Base-by-base conservation (phyloP, 2,797 vertebrate species). In the Silurus lanzhouensis region DNA sequence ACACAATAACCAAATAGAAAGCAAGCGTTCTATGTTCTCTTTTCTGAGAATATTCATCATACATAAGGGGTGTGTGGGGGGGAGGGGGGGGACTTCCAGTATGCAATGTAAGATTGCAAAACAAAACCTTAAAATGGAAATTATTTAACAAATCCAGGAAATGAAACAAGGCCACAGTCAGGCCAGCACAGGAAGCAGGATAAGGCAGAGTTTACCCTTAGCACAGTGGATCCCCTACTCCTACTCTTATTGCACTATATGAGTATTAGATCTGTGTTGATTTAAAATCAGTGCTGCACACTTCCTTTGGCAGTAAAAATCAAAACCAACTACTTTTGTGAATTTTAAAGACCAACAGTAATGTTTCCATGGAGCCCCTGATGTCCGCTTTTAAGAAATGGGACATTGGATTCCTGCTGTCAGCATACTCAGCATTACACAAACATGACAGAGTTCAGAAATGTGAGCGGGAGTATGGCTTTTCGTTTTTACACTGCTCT, bases 81-180 rank as follows among this genome's bases (percentile, higher is more conserved):
- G 12, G 19, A 1, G 13, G 0, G 14, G 9, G 48, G 81, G 86
- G 84, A 74, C 90, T 90, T 90, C 87, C 27, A 85, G n/a, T 3
- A 89, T 83, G 57, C 57, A 66, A 46, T 60, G 63, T 25, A 22
- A 14, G 31, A 60, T 87, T 85, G 25, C 48, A 86, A 82, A 91
- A 91, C 86, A 91, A 90, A 83, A 46, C 13, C 68, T 87, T 91
- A 77, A 88, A 48, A 90, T 77, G 90, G 85, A 93, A 92, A 92
- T 86, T 85, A 81, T 52, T 38, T 72, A 88, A 91, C 87, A 92
- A 89, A 92, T 91, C 80, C 88, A 81, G 88, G 90, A 93, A 92
- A 92, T 90, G 19, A 88, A 82, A 81, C 83, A 38, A 87, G 83
- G 84, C 77, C 90, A 90, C 57, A 77, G 57, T 52, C 44, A 0